phyloP scores from a whole-genome alignment of 2,888 invertebrate species.

The Leucoma salicis region DNA sequence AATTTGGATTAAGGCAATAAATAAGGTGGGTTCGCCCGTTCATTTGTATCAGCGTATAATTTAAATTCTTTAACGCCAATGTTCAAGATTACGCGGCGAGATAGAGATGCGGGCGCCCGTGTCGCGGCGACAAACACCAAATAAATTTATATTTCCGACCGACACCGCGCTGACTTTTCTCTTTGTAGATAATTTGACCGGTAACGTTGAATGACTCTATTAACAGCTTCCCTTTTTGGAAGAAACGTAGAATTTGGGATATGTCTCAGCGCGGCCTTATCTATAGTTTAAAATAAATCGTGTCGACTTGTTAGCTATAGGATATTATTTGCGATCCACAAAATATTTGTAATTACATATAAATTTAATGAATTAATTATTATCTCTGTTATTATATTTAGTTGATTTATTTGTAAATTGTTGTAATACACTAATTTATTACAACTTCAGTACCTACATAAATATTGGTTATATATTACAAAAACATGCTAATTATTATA shows the following conservation, averaged over 20 bases:
- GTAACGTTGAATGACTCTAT: conserved; percentile 82
- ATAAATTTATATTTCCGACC: conserved; percentile 82
- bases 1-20: conserved; percentile 80
- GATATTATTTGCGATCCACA: conserved; percentile 5
- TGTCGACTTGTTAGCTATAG: conserved; percentile 13
- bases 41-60: conserved; percentile 82
- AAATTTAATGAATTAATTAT: not conserved
- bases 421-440: no score
- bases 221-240: conserved; percentile 82
- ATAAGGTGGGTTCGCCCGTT: conserved; percentile 75
- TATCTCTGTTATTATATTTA: no score
- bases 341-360: conserved; percentile 20
- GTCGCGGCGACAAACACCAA: conserved; percentile 75
- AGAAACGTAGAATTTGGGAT: conserved; percentile 72
- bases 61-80: conserved; percentile 83
- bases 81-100: conserved; percentile 80
- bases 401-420: no score
- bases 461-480: no score
- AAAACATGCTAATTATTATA: no score
- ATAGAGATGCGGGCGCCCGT: conserved; percentile 79
- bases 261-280: conserved; percentile 54
- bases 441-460: no score
- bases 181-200: conserved; percentile 81
- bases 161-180: conserved; percentile 69
- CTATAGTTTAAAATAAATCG: no score